Percentiles rank a stretch among this genome's conserved stretches.
Conservation (phyloP, 2,113 vertebrate genomes). For the Paratilapia polleni region DNA sequence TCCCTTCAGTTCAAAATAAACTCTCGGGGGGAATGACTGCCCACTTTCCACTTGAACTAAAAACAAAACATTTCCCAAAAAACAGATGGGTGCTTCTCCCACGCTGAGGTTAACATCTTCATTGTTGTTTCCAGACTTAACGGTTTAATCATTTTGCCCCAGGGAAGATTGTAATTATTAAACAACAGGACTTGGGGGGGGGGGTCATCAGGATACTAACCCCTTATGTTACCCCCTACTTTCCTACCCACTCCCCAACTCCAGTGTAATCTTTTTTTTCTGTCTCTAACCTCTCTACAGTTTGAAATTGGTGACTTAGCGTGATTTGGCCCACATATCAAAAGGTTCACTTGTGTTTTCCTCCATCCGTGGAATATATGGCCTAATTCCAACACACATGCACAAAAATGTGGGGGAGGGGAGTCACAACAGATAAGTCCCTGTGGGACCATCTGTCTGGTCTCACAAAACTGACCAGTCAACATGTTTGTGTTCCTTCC, state of each 20-base stretch:
- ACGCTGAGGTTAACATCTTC: constrained; percentile 5
- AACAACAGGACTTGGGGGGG: not conserved
- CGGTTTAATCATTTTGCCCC: not conserved
- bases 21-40: not conserved
- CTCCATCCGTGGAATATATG: constrained; percentile 45
- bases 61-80: not conserved
- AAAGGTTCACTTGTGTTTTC: constrained; percentile 6
- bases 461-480: constrained; percentile 38
- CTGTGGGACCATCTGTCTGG: constrained; percentile 74
- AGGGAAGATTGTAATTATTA: not conserved
- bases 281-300: not conserved
- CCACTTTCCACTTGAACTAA: not conserved
- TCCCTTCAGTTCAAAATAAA: not conserved
- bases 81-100: not conserved
- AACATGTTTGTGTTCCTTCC: constrained; percentile 43
- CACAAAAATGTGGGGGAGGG: not conserved
- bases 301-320: constrained; percentile 10
- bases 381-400: constrained; percentile 59
- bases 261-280: not conserved
- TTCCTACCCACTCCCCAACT: not conserved
- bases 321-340: constrained; percentile 1
- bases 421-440: constrained; percentile 56
- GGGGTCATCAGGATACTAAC: not conserved
- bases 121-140: not conserved
- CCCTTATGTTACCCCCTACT: not conserved